A percentile compares a stretch with the other conserved stretches of the same genome.
These are phyloP conservation scores for Trichoplusia ni DNA, from an alignment of 1,140 invertebrate genomes.

Conservation along the genomic window DNA sequence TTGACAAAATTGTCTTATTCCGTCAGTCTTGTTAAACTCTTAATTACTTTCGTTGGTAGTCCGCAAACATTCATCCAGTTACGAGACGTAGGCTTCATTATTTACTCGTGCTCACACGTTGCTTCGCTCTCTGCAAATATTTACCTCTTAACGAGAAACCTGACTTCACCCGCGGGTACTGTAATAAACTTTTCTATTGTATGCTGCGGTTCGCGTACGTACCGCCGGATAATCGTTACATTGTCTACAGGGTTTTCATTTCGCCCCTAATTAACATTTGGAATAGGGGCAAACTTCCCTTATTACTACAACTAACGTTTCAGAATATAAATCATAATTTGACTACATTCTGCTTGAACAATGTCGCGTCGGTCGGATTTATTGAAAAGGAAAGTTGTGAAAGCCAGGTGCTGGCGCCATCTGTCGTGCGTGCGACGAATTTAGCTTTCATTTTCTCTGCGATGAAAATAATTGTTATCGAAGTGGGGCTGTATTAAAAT, in stretches of 20 bases:
- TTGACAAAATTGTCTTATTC: conserved; percentile 71
- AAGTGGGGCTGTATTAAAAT: conserved; percentile 32
- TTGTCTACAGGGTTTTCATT: conserved; percentile 61
- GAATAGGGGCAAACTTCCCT: conserved; percentile 32
- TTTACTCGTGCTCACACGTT: conserved; percentile 73
- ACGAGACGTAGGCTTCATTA: conserved; percentile 74
- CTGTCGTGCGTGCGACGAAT: conserved; percentile 35
- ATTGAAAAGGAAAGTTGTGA: conserved; percentile 46
- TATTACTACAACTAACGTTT: conserved; percentile 30
- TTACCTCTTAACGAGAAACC: conserved; percentile 76
- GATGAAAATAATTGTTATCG: conserved; percentile 40
- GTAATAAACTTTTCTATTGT: conserved; percentile 79
- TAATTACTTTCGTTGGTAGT: conserved; percentile 76
- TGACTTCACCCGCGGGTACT: conserved; percentile 68
- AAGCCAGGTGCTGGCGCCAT: conserved; percentile 36
- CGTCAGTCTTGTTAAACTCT: conserved; percentile 72
- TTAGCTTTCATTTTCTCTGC: conserved; percentile 37
- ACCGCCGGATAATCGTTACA: conserved; percentile 57
- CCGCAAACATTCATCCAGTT: conserved; percentile 77
- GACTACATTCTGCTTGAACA: conserved; percentile 28
- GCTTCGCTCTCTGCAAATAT: conserved; percentile 70
- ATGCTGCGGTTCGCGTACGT: conserved; percentile 56
- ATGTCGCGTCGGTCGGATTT: conserved; percentile 33
- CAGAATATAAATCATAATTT: conserved; percentile 35
- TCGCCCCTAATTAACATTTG: conserved; percentile 61